A percentile compares a stretch with the other conserved stretches of the same genome.
Evolutionary conservation across 2,797 vertebrate species (phyloP).

Genomic region (Knipowitschia caucasica): DNA sequence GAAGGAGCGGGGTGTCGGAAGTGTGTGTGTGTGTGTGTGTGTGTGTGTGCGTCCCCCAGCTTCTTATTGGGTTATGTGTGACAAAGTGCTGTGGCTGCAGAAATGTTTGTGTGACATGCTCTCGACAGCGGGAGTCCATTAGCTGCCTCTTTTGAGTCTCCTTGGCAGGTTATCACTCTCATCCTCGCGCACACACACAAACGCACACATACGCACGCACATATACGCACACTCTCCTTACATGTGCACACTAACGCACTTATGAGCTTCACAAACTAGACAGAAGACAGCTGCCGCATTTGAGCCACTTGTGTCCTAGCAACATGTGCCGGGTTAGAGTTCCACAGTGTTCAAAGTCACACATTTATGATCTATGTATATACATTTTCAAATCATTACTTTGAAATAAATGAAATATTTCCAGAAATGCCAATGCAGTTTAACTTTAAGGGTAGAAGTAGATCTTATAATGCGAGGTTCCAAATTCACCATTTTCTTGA

Average conservation of each 20-base stretch:
- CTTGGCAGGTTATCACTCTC: constrained; percentile 66
- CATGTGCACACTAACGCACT: constrained; percentile 16
- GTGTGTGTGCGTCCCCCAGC: constrained; percentile 21
- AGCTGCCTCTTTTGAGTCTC: constrained; percentile 71
- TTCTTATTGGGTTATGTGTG: constrained; percentile 60
- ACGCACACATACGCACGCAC: constrained; percentile 9
- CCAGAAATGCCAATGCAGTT: too few species aligned
- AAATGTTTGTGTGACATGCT: constrained; percentile 81
- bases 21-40: constrained; percentile 14
- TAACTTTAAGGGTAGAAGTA: too few species aligned
- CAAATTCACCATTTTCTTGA: too few species aligned
- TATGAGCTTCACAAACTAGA: constrained; percentile 41
- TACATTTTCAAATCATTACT: too few species aligned
- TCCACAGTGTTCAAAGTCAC: constrained; percentile 2
- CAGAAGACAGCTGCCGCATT: constrained; percentile 40
- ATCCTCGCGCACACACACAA: constrained; percentile 21
- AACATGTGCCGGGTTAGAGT: constrained; percentile 52
- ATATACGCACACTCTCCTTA: neutral
- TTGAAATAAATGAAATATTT: too few species aligned
- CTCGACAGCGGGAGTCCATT: constrained; percentile 68
- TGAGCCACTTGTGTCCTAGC: constrained; percentile 56
- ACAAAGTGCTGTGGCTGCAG: constrained; percentile 78
- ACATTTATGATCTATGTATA: too few species aligned
- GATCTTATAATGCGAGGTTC: too few species aligned
- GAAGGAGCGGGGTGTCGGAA: constrained; percentile 36